Base-by-base conservation (phyloP, 2,888 invertebrate species). In the Stictocephala bisonia region DNA sequence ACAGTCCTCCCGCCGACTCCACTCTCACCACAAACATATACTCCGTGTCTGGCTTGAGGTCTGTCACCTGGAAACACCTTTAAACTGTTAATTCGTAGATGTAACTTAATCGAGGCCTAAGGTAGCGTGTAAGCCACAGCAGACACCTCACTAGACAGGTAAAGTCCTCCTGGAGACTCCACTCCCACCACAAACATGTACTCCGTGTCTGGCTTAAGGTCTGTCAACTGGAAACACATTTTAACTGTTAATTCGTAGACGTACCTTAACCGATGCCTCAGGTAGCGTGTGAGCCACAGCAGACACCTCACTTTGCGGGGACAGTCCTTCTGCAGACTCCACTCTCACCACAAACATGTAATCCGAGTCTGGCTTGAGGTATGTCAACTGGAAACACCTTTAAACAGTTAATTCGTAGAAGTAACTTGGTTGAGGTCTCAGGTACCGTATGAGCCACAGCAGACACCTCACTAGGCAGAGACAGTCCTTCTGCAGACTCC, bases 1-100 rank as follows among this genome's bases (percentile, higher is more conserved):
- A 93, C 51, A 94, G 86, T 11, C 96, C 96, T 81, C 95, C 91
- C 11, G 90, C 89, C 83, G 95, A 96, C 85, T 94, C 93, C 0
- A 95, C 95, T 68, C 93, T 88, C 40, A 96, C 91, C 75, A 95
- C 86, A 83, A 96, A 96, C 76, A 94, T 89, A 84, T 96, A 96
- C 35, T 90, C 88, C 51, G 93, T 93, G 80, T 92, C 93, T 0
- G 93, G 91, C 80, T 90, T 90, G 77, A 95, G 85, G 80, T 90
- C 89, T 24, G 84, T 86, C 50, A 89, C 86, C 89, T 89, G 79
- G 58, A 78, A 41, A 71, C n/a, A n/a, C n/a, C n/a, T n/a, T n/a
- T n/a, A n/a, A n/a, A n/a, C n/a, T n/a, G n/a, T n/a, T n/a, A n/a
- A n/a, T n/a, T n/a, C n/a, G 11, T 11, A 11, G 11, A 13, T 18